Conservation (phyloP, 2,797 vertebrate species). For the Xenentodon cancila region DNA sequence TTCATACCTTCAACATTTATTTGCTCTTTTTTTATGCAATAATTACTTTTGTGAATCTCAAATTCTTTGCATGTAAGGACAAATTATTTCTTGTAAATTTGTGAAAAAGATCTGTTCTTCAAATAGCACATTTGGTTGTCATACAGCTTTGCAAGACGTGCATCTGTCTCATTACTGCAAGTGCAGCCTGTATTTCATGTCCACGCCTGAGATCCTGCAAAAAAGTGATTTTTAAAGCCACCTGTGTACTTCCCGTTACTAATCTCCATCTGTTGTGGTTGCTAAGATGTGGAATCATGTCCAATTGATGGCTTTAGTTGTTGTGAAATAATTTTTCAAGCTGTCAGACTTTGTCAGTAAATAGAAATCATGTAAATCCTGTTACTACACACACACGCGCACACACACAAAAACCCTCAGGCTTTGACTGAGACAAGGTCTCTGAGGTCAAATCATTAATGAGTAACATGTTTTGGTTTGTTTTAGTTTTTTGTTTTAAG, state of each 20-base stretch:
- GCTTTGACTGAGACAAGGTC: too few species aligned
- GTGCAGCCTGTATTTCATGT: slow-evolving; percentile 16
- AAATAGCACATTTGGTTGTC: not conserved
- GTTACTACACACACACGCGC: not conserved
- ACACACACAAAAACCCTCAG: not conserved
- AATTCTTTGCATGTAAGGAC: too few species aligned
- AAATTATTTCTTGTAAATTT: not conserved
- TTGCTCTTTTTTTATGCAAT: not conserved
- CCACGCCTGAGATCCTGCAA: not conserved
- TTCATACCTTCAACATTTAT: not conserved
- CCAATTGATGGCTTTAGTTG: slow-evolving; percentile 6
- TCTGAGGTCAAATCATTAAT: too few species aligned
- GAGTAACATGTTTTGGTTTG: too few species aligned
- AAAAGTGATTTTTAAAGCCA: slow-evolving; percentile 16
- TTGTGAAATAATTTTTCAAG: slow-evolving; percentile 16
- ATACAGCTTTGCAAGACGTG: slow-evolving; percentile 4
- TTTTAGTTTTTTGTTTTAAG: too few species aligned
- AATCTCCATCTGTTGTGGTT: slow-evolving; percentile 48
- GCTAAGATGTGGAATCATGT: slow-evolving; percentile 12
- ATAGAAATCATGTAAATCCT: slow-evolving; percentile 3
- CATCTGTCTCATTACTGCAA: slow-evolving; percentile 20
- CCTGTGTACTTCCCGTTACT: slow-evolving; percentile 13
- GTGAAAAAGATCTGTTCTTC: slow-evolving; percentile 11
- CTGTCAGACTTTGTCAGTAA: slow-evolving; percentile 30
- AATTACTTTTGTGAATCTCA: not conserved